These are phyloP conservation scores for Sycophila sp. DNA, from an alignment of 1,140 invertebrate genomes.

Conservation along the genomic window DNA sequence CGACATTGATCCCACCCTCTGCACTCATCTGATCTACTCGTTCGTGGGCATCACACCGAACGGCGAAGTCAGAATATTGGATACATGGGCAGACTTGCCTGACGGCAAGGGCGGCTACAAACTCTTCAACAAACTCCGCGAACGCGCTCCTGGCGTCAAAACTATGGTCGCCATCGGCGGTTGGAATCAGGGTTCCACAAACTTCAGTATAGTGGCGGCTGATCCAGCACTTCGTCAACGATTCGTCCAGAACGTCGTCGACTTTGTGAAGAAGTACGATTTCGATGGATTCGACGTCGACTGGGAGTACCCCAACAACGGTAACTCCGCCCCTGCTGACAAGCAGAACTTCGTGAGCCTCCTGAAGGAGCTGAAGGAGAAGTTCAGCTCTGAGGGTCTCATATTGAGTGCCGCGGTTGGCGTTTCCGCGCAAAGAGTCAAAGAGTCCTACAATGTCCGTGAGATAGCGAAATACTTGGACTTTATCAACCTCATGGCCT, in stretches of 20 bases:
- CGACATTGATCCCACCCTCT: constrained; percentile 75
- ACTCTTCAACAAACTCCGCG: constrained; percentile 71
- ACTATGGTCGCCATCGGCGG: constrained; percentile 79
- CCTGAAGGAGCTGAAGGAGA: constrained; percentile 69
- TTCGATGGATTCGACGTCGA: constrained; percentile 65
- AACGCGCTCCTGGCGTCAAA: constrained; percentile 73
- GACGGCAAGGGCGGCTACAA: constrained; percentile 43
- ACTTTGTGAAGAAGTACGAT: constrained; percentile 35
- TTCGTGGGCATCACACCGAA: constrained; percentile 72
- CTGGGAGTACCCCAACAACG: constrained; percentile 63
- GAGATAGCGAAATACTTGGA: constrained; percentile 68
- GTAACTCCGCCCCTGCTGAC: constrained; percentile 56
- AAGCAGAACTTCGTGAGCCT: constrained; percentile 66
- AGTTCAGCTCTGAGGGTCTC: constrained; percentile 66
- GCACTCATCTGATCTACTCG: constrained; percentile 79
- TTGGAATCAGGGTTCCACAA: constrained; percentile 79
- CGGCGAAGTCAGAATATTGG: constrained; percentile 58
- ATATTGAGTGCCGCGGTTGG: constrained; percentile 74
- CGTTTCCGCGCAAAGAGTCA: constrained; percentile 66
- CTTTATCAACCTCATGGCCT: constrained; percentile 76
- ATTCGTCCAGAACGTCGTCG: constrained; percentile 51
- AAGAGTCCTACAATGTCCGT: constrained; percentile 71
- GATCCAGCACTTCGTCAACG: constrained; percentile 39
- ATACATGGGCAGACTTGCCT: constrained; percentile 36
- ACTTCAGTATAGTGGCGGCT: constrained; percentile 67